Base-by-base conservation (phyloP, 2,797 vertebrate genomes). In the Phataginus tricuspis region DNA sequence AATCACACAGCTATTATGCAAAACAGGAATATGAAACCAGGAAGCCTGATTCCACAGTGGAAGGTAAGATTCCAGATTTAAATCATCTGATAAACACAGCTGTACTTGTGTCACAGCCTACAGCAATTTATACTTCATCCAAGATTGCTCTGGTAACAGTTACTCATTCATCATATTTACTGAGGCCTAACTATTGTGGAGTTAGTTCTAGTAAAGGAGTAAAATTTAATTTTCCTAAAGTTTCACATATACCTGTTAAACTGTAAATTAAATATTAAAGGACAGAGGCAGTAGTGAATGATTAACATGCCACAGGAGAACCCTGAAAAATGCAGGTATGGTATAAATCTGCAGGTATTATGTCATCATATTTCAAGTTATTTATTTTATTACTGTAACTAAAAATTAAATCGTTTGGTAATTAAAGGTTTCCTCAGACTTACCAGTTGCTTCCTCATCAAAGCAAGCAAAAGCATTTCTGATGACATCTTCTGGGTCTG, bases 391-490 rank as follows among this genome's bases (percentile, higher is more conserved):
- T 63, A 74, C 49, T 49, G 23, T 25, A 77, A 91, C 34, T 72
- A 66, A 90, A 94, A 80, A 61, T 63, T 19, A 61, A 94, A 45
- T 91, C 64, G 61, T 45, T 86, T 53, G 79, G 31, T 86, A 93
- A 95, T 72, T 86, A 71, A 75, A 77, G 34, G 49, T 49, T 59
- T 82, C 51, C 79, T 83, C 51, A 57, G 49, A 91, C 94, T 13
- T 96, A 99, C 99, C 99, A 97, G 99, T 99, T 37, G 99, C 99
- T 98, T 99, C 99, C 96, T 99, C 99, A 79, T 99, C 99, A 18
- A 99, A 99, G 98, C 99, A 99, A 49, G 99, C 99, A 90, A 99
- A 99, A 0, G 99, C 99, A 64, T 99, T 99, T 97, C 99, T 98
- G 98, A 99, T 99, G 23, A 99, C 99, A 29, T 99, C 99, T 97